phyloP scores from a whole-genome alignment of 2,888 invertebrate genomes.

The Uropetala carovei region DNA sequence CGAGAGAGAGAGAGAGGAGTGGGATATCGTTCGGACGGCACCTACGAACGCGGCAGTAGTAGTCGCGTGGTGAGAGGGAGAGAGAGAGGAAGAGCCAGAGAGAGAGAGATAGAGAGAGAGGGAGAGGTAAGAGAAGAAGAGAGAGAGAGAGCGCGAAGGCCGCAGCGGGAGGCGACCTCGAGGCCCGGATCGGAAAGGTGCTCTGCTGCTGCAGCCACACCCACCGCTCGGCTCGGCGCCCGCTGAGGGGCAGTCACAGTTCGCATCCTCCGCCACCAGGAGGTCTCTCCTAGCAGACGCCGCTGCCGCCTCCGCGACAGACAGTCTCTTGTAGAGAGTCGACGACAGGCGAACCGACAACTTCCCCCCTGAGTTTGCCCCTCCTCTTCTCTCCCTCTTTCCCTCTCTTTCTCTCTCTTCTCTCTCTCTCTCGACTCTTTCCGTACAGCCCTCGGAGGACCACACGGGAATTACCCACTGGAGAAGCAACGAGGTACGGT shows the following conservation, averaged over 20 bases:
- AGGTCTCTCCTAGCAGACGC: not conserved
- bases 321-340: conserved; percentile 36
- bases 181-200: conserved; percentile 48
- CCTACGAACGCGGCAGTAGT: not conserved
- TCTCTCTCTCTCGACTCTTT: no score
- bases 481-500: conserved; percentile 14
- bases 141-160: conserved; percentile 46
- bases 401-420: no score
- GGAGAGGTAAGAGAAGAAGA: not conserved
- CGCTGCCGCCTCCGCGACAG: not conserved
- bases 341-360: conserved; percentile 11
- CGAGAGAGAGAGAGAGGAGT: not conserved
- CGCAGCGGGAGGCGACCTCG: conserved; percentile 62
- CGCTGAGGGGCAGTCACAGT: not conserved
- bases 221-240: conserved; percentile 42
- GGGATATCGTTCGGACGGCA: not conserved
- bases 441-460: not conserved
- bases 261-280: not conserved
- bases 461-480: not conserved
- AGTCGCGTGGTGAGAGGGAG: not conserved
- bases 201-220: conserved; percentile 48
- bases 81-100: not conserved
- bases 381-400: not conserved
- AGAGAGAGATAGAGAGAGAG: conserved; percentile 6
- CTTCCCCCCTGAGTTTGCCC: conserved; percentile 21